These are phyloP conservation scores for Ranitomeya variabilis DNA, from an alignment of 2,113 vertebrate genomes.

Conservation along the genomic window DNA sequence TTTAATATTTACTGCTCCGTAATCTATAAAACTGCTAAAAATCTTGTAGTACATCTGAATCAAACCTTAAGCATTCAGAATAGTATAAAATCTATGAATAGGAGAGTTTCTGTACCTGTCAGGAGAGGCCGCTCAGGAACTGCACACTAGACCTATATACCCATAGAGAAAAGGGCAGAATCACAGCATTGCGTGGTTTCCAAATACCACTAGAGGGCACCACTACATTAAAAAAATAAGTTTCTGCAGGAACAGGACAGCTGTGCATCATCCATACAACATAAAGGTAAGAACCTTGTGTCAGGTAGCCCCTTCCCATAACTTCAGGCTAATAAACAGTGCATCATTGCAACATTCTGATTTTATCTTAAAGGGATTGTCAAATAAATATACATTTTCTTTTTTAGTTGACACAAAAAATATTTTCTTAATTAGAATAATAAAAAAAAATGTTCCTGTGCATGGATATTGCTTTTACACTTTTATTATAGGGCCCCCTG, in stretches of 20 bases:
- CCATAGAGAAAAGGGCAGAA: background rate
- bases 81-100: background rate
- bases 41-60: background rate
- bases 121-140: background rate
- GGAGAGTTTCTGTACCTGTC: background rate
- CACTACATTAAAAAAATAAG: background rate
- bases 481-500: too few species aligned
- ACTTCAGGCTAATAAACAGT: too few species aligned
- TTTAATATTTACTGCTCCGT: background rate
- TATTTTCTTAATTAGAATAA: too few species aligned
- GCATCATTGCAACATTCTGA: too few species aligned
- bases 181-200: background rate
- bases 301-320: too few species aligned
- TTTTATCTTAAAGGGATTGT: too few species aligned
- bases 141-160: background rate
- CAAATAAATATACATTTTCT: too few species aligned
- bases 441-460: too few species aligned
- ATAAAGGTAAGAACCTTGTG: background rate
- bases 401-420: too few species aligned
- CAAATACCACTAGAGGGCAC: conserved; percentile 14
- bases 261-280: too few species aligned
- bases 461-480: too few species aligned
- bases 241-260: too few species aligned
- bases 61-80: background rate
- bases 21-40: background rate